phyloP scores from a whole-genome alignment of 2,888 invertebrate species.

The Stegophylla sp. region DNA sequence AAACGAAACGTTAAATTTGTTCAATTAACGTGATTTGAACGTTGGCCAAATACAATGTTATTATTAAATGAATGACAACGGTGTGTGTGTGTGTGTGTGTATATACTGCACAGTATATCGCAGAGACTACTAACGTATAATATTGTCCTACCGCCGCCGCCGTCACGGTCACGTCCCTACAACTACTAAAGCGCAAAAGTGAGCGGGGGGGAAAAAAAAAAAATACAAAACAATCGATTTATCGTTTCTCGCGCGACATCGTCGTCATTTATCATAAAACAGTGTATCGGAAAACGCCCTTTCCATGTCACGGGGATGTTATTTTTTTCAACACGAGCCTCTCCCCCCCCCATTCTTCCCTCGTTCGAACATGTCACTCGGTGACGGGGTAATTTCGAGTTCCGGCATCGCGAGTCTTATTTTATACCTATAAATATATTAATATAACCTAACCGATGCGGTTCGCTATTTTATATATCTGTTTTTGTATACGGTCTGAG shows the following conservation, averaged over 20 bases:
- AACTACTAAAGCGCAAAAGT: background rate
- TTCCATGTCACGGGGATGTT: constrained; percentile 24
- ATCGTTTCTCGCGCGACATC: constrained; percentile 21
- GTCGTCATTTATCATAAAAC: constrained; percentile 45
- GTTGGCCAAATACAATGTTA: background rate
- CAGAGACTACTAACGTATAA: too few relatives aligned
- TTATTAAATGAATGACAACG: background rate
- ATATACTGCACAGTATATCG: background rate
- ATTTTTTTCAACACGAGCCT: background rate
- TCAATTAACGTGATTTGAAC: background rate
- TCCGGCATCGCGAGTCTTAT: constrained; percentile 9
- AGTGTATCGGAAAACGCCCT: constrained; percentile 46
- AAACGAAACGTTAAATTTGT: too few relatives aligned
- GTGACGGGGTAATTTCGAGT: constrained; percentile 31
- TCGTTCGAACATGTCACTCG: constrained; percentile 7
- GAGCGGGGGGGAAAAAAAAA: constrained; percentile 3
- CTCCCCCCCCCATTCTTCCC: too few relatives aligned
- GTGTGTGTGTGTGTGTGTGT: too few relatives aligned
- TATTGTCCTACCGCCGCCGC: background rate
- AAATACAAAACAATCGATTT: constrained; percentile 27
- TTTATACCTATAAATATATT: background rate
- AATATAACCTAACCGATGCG: too few relatives aligned
- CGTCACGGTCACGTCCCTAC: background rate
- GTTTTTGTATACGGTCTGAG: too few relatives aligned
- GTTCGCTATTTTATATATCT: too few relatives aligned